Evolutionary conservation across 2,888 invertebrate species (phyloP).

Genomic region (Catonia carolina): DNA sequence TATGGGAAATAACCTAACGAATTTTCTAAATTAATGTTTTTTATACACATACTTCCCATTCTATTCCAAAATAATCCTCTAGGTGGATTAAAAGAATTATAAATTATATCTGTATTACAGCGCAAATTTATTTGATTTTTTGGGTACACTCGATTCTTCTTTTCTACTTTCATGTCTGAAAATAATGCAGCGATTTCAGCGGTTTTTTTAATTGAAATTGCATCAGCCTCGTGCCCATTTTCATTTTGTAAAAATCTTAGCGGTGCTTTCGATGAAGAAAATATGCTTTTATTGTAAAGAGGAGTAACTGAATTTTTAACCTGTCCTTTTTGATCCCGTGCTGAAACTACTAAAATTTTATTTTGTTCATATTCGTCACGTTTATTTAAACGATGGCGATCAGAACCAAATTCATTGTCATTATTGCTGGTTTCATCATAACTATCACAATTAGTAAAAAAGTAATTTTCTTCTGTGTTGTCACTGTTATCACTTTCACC

Average conservation of each 20-base stretch:
- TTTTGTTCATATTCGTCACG: conserved; percentile 48
- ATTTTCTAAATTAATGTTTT: conserved; percentile 53
- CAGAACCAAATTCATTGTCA: conserved; percentile 3
- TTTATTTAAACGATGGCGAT: not conserved
- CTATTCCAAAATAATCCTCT: conserved; percentile 26
- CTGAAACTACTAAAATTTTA: conserved; percentile 46
- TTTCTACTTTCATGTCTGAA: conserved; percentile 50
- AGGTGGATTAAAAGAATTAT: conserved; percentile 22
- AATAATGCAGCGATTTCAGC: conserved; percentile 84
- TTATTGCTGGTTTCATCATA: not conserved
- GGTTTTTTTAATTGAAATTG: conserved; percentile 77
- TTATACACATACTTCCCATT: conserved; percentile 35
- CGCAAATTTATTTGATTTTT: conserved; percentile 1
- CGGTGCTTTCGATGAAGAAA: conserved; percentile 32
- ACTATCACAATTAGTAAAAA: conserved; percentile 10
- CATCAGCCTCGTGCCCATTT: conserved; percentile 48
- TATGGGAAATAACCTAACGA: conserved; percentile 58
- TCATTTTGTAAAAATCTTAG: conserved; percentile 31
- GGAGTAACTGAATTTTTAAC: conserved; percentile 44
- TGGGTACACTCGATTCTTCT: too few relatives aligned
- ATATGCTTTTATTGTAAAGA: conserved; percentile 17
- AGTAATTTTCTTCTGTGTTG: conserved; percentile 3
- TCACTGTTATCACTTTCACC: not conserved
- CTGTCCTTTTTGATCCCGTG: conserved; percentile 45
- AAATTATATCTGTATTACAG: conserved; percentile 31